These are phyloP conservation scores for Diuraphis noxia DNA, from an alignment of 1,140 invertebrate genomes.

Conservation along the genomic window DNA sequence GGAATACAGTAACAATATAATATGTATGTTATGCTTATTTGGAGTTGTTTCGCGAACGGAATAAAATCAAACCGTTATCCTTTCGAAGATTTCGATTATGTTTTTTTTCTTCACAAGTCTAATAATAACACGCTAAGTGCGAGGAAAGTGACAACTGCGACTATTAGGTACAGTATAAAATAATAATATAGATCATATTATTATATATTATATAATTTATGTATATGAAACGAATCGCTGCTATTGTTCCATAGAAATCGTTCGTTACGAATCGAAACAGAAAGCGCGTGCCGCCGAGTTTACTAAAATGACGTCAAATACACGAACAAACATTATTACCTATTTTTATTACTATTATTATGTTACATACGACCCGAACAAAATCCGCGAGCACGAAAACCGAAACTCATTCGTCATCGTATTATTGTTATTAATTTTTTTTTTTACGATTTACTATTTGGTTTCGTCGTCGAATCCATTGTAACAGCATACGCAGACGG, in stretches of 20 bases:
- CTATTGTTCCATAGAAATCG: conserved; percentile 13
- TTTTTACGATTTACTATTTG: not conserved
- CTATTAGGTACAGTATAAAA: not conserved
- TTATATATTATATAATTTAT: not conserved
- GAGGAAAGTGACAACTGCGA: not conserved
- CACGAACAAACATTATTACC: not conserved
- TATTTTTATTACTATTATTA: not conserved
- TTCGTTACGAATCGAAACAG: conserved; percentile 20
- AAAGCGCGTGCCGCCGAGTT: not conserved
- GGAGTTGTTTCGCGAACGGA: not conserved
- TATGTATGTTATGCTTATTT: not conserved
- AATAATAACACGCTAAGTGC: not conserved
- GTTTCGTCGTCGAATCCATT: not conserved
- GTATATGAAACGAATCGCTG: not conserved
- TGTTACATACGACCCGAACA: not conserved
- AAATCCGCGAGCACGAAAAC: not conserved
- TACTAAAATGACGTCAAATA: not conserved
- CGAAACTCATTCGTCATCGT: not conserved
- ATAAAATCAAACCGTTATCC: not conserved
- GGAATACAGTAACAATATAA: not conserved
- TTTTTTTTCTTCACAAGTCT: not conserved
- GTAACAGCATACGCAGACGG: not conserved
- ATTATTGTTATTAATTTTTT: not conserved
- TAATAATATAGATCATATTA: no score
- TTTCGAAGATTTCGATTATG: not conserved